phyloP scores from a whole-genome alignment of 2,797 vertebrate genomes.

The Cottoperca gobio region DNA sequence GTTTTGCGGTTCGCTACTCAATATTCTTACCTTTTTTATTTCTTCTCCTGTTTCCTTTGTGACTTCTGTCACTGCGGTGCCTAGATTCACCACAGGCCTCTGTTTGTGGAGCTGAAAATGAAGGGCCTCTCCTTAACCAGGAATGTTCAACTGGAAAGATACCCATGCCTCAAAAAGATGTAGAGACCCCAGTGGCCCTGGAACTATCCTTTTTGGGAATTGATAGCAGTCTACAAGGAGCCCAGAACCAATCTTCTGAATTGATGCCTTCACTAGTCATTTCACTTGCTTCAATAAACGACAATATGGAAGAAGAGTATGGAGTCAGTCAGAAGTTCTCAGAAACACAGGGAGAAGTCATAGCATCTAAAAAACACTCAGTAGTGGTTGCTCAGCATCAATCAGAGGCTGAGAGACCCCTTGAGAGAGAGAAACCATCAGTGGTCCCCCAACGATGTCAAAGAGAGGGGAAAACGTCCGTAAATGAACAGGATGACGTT shows the following conservation, averaged over 20 bases:
- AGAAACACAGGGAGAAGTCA: conserved; percentile 1
- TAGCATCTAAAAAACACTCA: neutral
- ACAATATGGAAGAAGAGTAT: conserved; percentile 19
- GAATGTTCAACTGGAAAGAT: conserved; percentile 23
- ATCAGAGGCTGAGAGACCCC: neutral
- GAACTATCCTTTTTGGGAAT: neutral
- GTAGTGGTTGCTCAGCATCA: neutral
- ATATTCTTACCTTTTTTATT: neutral
- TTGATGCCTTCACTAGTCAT: conserved; percentile 21
- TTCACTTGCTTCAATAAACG: conserved; percentile 29
- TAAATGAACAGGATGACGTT: conserved; percentile 3
- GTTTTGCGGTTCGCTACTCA: neutral
- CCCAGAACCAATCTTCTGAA: conserved; percentile 22
- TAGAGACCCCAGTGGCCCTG: neutral
- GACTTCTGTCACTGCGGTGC: neutral
- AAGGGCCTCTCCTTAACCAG: neutral
- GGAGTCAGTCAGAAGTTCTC: conserved; percentile 11
- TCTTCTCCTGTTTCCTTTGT: conserved; percentile 8
- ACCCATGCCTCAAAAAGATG: conserved; percentile 7
- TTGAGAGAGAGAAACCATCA: conserved; percentile 3
- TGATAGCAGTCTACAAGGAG: neutral
- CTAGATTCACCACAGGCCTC: conserved; percentile 18
- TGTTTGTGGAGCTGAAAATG: conserved; percentile 19
- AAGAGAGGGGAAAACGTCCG: neutral
- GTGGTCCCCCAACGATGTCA: conserved; percentile 1